phyloP scores from a whole-genome alignment of 2,888 invertebrate genomes.

The Schizaphis graminum region DNA sequence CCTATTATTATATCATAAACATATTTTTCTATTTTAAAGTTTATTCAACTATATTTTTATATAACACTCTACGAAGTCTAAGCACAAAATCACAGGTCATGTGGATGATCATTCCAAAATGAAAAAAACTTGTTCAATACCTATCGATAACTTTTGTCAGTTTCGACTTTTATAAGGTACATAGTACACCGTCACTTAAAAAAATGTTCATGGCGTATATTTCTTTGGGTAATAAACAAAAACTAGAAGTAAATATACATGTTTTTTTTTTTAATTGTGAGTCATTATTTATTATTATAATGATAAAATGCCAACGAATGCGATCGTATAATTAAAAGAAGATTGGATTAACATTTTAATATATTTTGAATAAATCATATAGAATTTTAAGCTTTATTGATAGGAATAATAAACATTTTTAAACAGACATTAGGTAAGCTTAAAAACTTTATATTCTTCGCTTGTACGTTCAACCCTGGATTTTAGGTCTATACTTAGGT shows the following conservation, averaged over 20 bases:
- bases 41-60: not conserved
- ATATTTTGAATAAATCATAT: constrained; percentile 1
- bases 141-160: not conserved
- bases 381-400: not conserved
- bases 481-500: not conserved
- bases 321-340: not conserved
- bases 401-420: not conserved
- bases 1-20: not conserved
- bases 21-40: not conserved
- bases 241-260: not conserved
- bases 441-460: not conserved
- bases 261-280: not conserved
- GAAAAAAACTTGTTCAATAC: not conserved
- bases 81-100: not conserved
- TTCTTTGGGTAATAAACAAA: not conserved
- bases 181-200: not conserved
- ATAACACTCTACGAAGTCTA: not conserved
- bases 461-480: not conserved
- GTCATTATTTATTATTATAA: not conserved
- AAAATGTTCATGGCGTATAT: not conserved
- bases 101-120: not conserved
- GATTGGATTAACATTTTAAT: not conserved
- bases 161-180: not conserved
- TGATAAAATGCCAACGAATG: not conserved
- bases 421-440: not conserved